Evolutionary conservation across 2,888 invertebrate genomes (phyloP).

Genomic region (Mimachlamys varia): DNA sequence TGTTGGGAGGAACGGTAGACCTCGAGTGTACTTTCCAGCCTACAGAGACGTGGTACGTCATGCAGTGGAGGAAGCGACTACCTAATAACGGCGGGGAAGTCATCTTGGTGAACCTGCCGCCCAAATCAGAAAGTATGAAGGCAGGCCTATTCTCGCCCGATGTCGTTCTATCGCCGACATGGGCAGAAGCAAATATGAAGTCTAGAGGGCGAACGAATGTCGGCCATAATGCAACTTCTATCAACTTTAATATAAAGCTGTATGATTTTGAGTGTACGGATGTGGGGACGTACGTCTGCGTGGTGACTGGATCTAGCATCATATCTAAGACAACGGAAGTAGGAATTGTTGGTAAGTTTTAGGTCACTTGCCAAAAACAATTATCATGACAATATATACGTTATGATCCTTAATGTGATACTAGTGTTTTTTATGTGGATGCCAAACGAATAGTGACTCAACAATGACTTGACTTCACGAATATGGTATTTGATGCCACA

Average conservation of each 20-base stretch:
- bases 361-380: background rate
- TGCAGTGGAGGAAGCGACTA: background rate
- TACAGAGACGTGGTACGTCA: constrained; percentile 5
- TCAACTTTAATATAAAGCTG: background rate
- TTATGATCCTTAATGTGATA: no score
- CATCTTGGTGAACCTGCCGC: background rate
- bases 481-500: no score
- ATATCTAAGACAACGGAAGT: constrained; percentile 8
- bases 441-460: no score
- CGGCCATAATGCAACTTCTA: background rate
- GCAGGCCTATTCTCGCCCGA: background rate
- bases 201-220: background rate
- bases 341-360: background rate
- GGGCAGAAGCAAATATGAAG: background rate
- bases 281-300: background rate
- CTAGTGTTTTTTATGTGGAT: no score
- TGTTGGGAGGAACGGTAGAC: background rate
- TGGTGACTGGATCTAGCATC: background rate
- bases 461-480: no score
- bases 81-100: background rate
- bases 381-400: no score
- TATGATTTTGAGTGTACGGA: background rate
- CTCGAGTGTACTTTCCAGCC: background rate
- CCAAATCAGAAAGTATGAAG: background rate
- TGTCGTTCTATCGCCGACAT: background rate